phyloP scores from a whole-genome alignment of 2,888 invertebrate species.

The Caenorhabditis sp. region DNA sequence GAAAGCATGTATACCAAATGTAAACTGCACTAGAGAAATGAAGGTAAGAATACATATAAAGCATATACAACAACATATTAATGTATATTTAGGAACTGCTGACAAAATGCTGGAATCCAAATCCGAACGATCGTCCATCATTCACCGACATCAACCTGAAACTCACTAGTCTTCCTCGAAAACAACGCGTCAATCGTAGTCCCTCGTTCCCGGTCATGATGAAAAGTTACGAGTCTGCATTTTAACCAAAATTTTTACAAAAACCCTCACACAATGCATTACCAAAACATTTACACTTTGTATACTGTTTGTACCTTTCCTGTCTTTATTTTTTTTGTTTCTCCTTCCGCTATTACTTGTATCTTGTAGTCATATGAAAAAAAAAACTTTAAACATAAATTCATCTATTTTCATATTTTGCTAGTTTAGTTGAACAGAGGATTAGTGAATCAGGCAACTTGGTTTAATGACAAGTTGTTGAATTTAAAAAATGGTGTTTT shows the following conservation, averaged over 20 bases:
- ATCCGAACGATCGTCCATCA: slow-evolving; percentile 85
- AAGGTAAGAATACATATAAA: slow-evolving; percentile 78
- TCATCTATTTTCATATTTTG: no score
- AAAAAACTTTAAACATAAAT: no score
- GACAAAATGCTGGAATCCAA: slow-evolving; percentile 92
- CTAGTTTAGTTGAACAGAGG: no score
- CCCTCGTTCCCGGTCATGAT: slow-evolving; percentile 85
- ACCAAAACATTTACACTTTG: neutral
- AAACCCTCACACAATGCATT: neutral
- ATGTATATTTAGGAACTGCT: slow-evolving; percentile 88
- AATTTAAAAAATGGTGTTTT: no score
- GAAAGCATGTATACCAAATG: slow-evolving; percentile 90
- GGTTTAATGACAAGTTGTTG: no score
- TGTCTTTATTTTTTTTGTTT: neutral
- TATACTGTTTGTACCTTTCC: neutral
- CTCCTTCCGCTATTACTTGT: no score
- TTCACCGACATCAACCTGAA: slow-evolving; percentile 84
- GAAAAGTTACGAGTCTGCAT: slow-evolving; percentile 44
- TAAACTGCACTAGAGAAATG: slow-evolving; percentile 92
- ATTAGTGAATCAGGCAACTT: no score
- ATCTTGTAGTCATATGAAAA: no score
- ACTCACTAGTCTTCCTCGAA: slow-evolving; percentile 91
- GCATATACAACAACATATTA: neutral
- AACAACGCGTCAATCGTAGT: slow-evolving; percentile 86
- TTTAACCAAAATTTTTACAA: slow-evolving; percentile 8